Conservation (phyloP, 2,888 invertebrate species). For the Dicyrtomina minuta region DNA sequence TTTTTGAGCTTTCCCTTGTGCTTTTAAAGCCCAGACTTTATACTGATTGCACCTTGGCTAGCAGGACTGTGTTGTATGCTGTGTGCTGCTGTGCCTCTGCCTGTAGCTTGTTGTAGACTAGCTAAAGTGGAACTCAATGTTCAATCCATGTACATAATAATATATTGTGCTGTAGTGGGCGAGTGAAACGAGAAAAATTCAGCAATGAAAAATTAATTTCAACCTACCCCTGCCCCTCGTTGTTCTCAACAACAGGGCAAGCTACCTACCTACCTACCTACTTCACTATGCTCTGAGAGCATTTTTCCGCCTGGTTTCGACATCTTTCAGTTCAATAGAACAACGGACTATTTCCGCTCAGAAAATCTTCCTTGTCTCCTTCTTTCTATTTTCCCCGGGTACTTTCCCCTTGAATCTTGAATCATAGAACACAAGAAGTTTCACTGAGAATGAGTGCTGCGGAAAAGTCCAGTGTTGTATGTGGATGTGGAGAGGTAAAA, state of each 20-base stretch:
- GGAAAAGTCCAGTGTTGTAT: no score
- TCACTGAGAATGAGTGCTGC: no score
- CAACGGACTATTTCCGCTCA: neutral
- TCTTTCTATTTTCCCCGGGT: neutral
- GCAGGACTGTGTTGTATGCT: neutral
- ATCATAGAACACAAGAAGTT: no score
- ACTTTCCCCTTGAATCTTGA: neutral
- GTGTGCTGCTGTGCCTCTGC: neutral
- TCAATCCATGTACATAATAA: no score
- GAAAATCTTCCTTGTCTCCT: neutral
- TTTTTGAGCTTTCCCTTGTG: conserved; percentile 21
- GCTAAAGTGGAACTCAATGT: no score
- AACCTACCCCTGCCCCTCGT: conserved; percentile 22
- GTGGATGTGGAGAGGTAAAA: no score
- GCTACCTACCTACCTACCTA: no score
- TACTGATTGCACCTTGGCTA: conserved; percentile 18
- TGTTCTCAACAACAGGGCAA: conserved; percentile 38
- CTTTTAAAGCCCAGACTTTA: conserved; percentile 6
- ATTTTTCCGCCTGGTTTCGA: conserved; percentile 30
- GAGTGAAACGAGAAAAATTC: conserved; percentile 13
- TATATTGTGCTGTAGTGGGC: no score
- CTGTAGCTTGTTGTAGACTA: no score
- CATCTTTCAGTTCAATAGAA: neutral
- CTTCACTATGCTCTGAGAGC: conserved; percentile 32
- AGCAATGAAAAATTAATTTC: conserved; percentile 42